Percentiles rank a stretch among this genome's conserved stretches.
These are phyloP conservation scores for Smutsia temminckii DNA, from an alignment of 2,797 vertebrate genomes.

Conservation along the genomic window DNA sequence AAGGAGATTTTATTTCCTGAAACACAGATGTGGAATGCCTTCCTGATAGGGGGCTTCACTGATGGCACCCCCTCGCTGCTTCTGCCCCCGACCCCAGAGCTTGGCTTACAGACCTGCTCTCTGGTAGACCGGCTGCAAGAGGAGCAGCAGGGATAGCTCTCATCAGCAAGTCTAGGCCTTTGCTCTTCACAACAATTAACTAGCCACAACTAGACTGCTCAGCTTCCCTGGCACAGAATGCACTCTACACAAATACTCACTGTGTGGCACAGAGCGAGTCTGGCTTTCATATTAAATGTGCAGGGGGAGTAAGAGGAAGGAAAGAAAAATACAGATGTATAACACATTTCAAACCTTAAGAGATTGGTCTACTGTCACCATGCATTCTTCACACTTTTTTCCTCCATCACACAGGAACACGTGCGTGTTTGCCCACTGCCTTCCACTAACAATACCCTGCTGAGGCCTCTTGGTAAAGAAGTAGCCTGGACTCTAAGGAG, in stretches of 20 bases:
- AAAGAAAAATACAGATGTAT: not conserved
- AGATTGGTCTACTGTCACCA: slow-evolving; percentile 44
- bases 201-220: slow-evolving; percentile 80
- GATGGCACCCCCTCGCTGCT: slow-evolving; percentile 65
- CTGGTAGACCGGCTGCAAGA: slow-evolving; percentile 78
- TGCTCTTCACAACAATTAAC: slow-evolving; percentile 84
- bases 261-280: slow-evolving; percentile 77
- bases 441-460: slow-evolving; percentile 57
- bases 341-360: slow-evolving; percentile 41
- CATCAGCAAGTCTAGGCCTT: slow-evolving; percentile 82
- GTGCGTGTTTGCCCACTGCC: slow-evolving; percentile 71
- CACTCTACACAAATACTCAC: slow-evolving; percentile 78
- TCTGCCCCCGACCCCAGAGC: slow-evolving; percentile 71
- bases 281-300: slow-evolving; percentile 77
- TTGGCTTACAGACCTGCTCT: slow-evolving; percentile 77
- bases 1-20: slow-evolving; percentile 79
- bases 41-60: slow-evolving; percentile 71
- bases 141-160: slow-evolving; percentile 79
- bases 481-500: not conserved
- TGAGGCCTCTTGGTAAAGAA: slow-evolving; percentile 46
- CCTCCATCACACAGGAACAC: slow-evolving; percentile 65
- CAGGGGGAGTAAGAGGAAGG: not conserved
- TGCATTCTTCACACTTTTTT: slow-evolving; percentile 62
- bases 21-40: slow-evolving; percentile 68
- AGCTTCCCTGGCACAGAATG: slow-evolving; percentile 78